Percentiles rank a stretch among this genome's conserved stretches.
These are phyloP conservation scores for Polyodon spathula DNA, from an alignment of 2,113 vertebrate genomes.

Conservation along the genomic window DNA sequence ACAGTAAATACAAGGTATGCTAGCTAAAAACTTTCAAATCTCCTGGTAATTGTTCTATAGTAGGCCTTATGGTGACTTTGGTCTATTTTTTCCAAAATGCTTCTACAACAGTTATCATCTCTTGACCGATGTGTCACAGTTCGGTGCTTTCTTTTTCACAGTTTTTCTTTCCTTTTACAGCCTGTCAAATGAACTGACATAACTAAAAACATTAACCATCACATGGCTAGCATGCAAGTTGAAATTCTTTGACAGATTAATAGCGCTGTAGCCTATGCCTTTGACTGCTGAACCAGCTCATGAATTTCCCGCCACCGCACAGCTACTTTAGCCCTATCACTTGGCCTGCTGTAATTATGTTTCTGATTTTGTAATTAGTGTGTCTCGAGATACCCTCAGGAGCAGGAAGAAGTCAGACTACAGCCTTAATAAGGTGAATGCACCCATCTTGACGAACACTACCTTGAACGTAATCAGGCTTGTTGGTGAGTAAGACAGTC, in stretches of 20 bases:
- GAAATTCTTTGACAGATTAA: background rate
- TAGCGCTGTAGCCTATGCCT: background rate
- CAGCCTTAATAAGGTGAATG: conserved; percentile 83
- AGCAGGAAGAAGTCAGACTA: conserved; percentile 90
- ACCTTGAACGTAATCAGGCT: conserved; percentile 94
- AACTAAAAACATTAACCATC: background rate
- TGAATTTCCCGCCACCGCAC: background rate
- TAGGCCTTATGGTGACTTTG: no score
- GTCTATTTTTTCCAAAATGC: no score
- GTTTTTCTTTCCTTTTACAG: background rate
- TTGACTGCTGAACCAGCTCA: background rate
- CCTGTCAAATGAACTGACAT: background rate
- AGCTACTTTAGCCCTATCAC: conserved; percentile 1
- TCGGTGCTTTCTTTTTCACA: no score
- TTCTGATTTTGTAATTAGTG: conserved; percentile 45
- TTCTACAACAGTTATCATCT: no score
- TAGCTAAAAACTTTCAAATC: no score
- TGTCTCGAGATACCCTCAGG: conserved; percentile 81
- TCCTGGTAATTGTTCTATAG: no score
- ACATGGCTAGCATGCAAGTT: background rate
- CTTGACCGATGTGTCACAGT: no score
- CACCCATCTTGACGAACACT: conserved; percentile 93
- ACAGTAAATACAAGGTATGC: no score
- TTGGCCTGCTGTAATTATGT: conserved; percentile 4
- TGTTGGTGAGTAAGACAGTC: conserved; percentile 72